Evolutionary conservation across 1,140 invertebrate genomes (phyloP).

Genomic region (Drosophila mojavensis): DNA sequence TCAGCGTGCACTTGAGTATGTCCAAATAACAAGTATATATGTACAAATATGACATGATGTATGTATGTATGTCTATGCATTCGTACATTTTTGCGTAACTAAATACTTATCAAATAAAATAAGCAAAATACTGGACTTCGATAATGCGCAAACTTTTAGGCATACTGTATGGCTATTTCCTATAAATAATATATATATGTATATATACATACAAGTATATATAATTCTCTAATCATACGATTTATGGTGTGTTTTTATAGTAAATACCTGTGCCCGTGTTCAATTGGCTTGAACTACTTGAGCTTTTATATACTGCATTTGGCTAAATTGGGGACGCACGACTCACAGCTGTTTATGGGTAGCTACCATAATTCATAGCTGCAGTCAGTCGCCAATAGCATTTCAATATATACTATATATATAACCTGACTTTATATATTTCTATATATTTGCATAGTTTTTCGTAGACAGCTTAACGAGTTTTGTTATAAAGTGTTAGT

Average conservation of each 20-base stretch:
- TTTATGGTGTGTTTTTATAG: conserved; percentile 49
- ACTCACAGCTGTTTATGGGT: conserved; percentile 48
- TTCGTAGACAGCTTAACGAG: conserved; percentile 22
- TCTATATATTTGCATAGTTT: conserved; percentile 2
- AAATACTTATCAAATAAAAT: conserved; percentile 1
- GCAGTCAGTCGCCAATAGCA: neutral
- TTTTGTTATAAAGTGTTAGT: conserved; percentile 1
- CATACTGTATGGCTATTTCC: conserved; percentile 46
- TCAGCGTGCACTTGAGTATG: conserved; percentile 51
- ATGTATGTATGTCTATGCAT: conserved; percentile 2
- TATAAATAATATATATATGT: conserved; percentile 26
- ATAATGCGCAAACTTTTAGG: conserved; percentile 3
- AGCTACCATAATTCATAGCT: conserved; percentile 57
- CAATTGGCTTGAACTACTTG: conserved; percentile 19
- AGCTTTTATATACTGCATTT: conserved; percentile 4
- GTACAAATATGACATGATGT: neutral
- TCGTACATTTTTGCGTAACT: neutral
- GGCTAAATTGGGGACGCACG: conserved; percentile 9
- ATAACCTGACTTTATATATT: neutral
- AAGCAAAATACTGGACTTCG: neutral
- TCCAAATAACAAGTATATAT: conserved; percentile 41
- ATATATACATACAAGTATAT: conserved; percentile 23
- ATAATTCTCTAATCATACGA: conserved; percentile 55
- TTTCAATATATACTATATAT: neutral
- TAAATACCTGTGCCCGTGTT: conserved; percentile 18